Conservation (phyloP, 2,888 invertebrate genomes). For the Salpingus planirostris region DNA sequence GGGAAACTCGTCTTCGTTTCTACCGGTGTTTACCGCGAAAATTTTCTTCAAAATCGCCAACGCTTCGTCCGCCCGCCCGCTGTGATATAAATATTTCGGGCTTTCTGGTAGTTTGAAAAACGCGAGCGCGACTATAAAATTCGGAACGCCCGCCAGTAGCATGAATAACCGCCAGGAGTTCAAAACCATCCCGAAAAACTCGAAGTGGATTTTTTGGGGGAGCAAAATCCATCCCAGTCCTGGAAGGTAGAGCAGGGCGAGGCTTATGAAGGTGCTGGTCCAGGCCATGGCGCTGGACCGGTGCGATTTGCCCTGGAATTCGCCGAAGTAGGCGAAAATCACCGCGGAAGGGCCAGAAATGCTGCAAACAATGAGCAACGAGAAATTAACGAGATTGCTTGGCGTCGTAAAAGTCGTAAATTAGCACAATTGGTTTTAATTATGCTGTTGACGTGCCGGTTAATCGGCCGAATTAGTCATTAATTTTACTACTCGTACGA, state of each 20-base stretch:
- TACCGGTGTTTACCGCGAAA: constrained; percentile 23
- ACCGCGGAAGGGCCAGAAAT: constrained; percentile 41
- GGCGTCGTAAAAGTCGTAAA: too few relatives aligned
- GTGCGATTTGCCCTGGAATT: constrained; percentile 36
- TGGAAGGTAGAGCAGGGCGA: constrained; percentile 16
- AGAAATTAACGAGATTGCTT: too few relatives aligned
- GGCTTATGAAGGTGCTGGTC: constrained; percentile 34
- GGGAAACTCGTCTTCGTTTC: constrained; percentile 17
- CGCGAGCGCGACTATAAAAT: constrained; percentile 15
- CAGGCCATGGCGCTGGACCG: constrained; percentile 37
- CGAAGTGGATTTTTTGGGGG: constrained; percentile 11
- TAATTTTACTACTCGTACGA: too few relatives aligned
- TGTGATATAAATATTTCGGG: constrained; percentile 21
- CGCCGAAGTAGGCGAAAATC: constrained; percentile 41
- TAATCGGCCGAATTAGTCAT: too few relatives aligned
- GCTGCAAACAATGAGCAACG: too few relatives aligned
- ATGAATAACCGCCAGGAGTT: constrained; percentile 22
- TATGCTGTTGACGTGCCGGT: neutral
- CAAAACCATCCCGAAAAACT: constrained; percentile 12
- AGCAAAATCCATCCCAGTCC: constrained; percentile 18
- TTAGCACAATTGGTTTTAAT: constrained; percentile 1
- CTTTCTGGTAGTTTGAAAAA: constrained; percentile 22
- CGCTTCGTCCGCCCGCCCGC: constrained; percentile 17
- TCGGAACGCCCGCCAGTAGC: constrained; percentile 17
- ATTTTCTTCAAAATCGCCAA: constrained; percentile 20